Base-by-base conservation (phyloP, 2,888 invertebrate genomes). In the Pseudeuparius sepicola region DNA sequence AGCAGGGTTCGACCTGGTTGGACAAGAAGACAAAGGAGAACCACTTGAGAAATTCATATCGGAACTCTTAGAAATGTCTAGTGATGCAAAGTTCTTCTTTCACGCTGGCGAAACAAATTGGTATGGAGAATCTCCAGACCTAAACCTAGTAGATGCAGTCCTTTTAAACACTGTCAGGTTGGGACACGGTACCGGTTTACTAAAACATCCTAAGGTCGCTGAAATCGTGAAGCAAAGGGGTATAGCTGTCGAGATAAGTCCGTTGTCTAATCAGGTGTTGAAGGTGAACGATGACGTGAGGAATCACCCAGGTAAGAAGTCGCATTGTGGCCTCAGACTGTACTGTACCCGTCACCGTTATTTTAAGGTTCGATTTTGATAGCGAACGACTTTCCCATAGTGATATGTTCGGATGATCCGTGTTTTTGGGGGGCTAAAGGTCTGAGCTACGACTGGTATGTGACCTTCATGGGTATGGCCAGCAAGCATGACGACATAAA, bases 1-100 rank as follows among this genome's bases (percentile, higher is more conserved):
- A 14, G 78, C 75, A 16, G 87, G 87, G 3, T 86, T 86, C 47
- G 87, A 87, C 63, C 63, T 87, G 41, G 84, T 86, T 0, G 85
- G 84, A 0, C 80, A 83, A 53, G 86, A 87, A 54, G 86, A 86
- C 51, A 47, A 31, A 49, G 49, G 49, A 0, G 56, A 60, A 24
- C 78, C 85, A 0, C 55, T 86, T 1, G 56, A 65, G 20, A 66
- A 71, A 2, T 83, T 78, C 42, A 63, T 73, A 0, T 63, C 67
- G 0, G 39, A 48, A 32, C 45, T 54, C 2, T 14, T 46, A 14
- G 30, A 44, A 16, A 24, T 53, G 14, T 43, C 29, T 4, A 38
- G 30, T 5, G 41, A 45, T 4, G 47, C 52, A 4, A 48, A 52
- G 16, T 52, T 58, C 34, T 58, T 54, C 34, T 57, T 55, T 36